Conservation (phyloP, 53 echinoderm and acorn worm species). For the Holothuria scabra region DNA sequence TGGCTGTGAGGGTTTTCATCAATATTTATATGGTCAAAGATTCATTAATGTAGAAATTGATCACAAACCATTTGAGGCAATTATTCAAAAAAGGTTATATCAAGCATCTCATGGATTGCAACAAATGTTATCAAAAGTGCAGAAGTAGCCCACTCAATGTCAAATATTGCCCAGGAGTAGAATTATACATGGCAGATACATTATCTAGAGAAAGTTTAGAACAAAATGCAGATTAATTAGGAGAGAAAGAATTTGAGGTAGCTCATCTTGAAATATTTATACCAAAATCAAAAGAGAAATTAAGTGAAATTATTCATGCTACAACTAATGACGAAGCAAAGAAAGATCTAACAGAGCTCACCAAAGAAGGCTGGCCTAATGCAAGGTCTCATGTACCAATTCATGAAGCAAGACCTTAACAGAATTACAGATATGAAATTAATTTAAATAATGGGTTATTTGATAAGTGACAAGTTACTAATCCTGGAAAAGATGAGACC, state of each 20-base stretch:
- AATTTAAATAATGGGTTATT: slow-evolving; percentile 47
- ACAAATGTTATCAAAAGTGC: slow-evolving; percentile 50
- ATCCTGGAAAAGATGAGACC: background rate
- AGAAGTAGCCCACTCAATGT: slow-evolving; percentile 56
- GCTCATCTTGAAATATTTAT: background rate
- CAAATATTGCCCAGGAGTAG: slow-evolving; percentile 47
- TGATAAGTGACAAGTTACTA: slow-evolving; percentile 39
- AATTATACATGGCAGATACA: slow-evolving; percentile 51
- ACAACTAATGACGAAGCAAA: slow-evolving; percentile 47
- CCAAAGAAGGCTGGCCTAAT: too few relatives aligned
- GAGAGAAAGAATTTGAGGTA: too few relatives aligned
- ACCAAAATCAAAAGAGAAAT: slow-evolving; percentile 21
- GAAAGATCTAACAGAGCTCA: background rate
- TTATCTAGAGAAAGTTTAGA: slow-evolving; percentile 25
- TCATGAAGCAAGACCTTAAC: slow-evolving; percentile 40
- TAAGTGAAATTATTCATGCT: too few relatives aligned
- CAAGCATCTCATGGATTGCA: slow-evolving; percentile 54
- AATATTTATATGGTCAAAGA: too few relatives aligned
- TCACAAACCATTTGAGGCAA: slow-evolving; percentile 33
- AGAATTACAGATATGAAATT: slow-evolving; percentile 58
- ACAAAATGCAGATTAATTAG: slow-evolving; percentile 21
- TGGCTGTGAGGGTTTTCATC: slow-evolving; percentile 57
- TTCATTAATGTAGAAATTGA: slow-evolving; percentile 15
- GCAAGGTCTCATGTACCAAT: too few relatives aligned
- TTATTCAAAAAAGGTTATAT: slow-evolving; percentile 57